A percentile compares a stretch with the other conserved stretches of the same genome.
Conservation (phyloP, 2,888 invertebrate genomes). For the Chloroclysta siterata region DNA sequence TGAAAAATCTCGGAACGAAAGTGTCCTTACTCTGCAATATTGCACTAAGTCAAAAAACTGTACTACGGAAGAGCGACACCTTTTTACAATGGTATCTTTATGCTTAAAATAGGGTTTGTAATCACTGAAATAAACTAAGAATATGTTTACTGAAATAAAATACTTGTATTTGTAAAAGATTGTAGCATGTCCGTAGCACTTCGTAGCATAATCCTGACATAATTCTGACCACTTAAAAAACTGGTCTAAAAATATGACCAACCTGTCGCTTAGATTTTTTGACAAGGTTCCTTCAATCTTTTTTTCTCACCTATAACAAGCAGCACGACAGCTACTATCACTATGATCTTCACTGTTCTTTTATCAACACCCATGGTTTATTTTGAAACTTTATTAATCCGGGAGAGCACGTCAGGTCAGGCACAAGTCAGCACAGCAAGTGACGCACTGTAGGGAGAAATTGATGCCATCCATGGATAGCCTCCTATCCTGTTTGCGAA, state of each 20-base stretch:
- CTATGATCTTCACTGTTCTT: constrained; percentile 71
- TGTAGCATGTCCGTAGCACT: too few relatives aligned
- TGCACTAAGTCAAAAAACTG: too few relatives aligned
- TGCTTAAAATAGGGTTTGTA: too few relatives aligned
- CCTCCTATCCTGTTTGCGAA: constrained; percentile 19
- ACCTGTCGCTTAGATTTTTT: neutral
- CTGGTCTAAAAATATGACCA: neutral
- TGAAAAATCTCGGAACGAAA: too few relatives aligned
- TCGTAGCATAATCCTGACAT: too few relatives aligned
- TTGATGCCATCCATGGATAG: constrained; percentile 8
- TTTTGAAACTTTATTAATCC: constrained; percentile 14
- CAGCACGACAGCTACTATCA: constrained; percentile 62
- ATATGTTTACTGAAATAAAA: too few relatives aligned
- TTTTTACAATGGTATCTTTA: too few relatives aligned
- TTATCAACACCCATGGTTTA: constrained; percentile 72
- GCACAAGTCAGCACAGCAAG: constrained; percentile 15
- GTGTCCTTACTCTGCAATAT: too few relatives aligned
- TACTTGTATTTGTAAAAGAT: too few relatives aligned
- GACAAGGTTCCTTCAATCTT: neutral
- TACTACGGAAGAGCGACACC: too few relatives aligned
- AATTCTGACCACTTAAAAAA: too few relatives aligned
- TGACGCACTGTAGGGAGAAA: constrained; percentile 23
- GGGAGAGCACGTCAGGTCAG: constrained; percentile 12
- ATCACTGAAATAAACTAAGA: too few relatives aligned
- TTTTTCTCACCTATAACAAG: constrained; percentile 68